A percentile compares a stretch with the other conserved stretches of the same genome.
Conservation (phyloP, 2,888 invertebrate species). For the Sesamia inferens region DNA sequence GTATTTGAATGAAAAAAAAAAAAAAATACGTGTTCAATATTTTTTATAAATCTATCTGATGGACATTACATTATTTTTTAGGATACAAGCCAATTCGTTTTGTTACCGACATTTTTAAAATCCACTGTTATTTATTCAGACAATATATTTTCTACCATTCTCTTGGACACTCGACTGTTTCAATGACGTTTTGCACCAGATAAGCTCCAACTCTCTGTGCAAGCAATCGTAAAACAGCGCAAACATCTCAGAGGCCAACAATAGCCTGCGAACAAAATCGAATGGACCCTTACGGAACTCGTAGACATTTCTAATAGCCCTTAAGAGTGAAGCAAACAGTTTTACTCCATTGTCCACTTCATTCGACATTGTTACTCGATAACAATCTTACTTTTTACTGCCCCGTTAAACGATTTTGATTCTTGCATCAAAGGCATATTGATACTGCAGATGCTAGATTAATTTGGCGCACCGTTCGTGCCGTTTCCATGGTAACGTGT, state of each 20-base stretch:
- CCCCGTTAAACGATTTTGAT: slow-evolving; percentile 56
- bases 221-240: slow-evolving; percentile 62
- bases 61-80: too few species aligned
- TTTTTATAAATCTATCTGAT: too few species aligned
- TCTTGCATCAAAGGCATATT: slow-evolving; percentile 42
- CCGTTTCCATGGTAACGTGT: slow-evolving; percentile 82
- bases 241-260: slow-evolving; percentile 66
- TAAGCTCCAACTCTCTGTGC: slow-evolving; percentile 56
- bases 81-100: background rate
- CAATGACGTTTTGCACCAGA: slow-evolving; percentile 45
- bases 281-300: slow-evolving; percentile 74
- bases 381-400: slow-evolving; percentile 64
- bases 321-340: slow-evolving; percentile 88
- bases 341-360: slow-evolving; percentile 86
- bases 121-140: slow-evolving; percentile 15
- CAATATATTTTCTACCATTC: slow-evolving; percentile 37
- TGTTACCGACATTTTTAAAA: background rate
- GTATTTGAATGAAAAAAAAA: too few species aligned
- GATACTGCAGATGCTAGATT: slow-evolving; percentile 40
- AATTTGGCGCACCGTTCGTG: slow-evolving; percentile 76
- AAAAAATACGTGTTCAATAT: too few species aligned
- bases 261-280: slow-evolving; percentile 69
- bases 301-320: slow-evolving; percentile 87
- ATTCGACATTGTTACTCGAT: slow-evolving; percentile 79
- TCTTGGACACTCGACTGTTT: slow-evolving; percentile 33